Evolutionary conservation across 2,797 vertebrate species (phyloP).

Genomic region (Hippocampus kuda): DNA sequence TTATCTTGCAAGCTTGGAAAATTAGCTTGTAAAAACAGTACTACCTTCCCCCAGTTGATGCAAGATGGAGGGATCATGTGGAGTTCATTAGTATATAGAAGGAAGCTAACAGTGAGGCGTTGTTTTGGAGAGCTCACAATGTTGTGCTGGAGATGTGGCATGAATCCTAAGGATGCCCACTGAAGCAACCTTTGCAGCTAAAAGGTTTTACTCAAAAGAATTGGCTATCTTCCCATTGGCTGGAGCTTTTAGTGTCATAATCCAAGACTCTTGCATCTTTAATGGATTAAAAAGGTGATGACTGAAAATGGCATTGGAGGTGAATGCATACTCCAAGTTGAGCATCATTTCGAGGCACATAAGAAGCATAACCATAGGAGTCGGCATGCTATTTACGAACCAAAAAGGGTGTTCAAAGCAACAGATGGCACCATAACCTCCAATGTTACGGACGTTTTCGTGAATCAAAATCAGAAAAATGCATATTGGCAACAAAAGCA

Average conservation of each 20-base stretch:
- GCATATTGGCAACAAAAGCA: no score
- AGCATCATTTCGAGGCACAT: background rate
- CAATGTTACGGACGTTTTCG: background rate
- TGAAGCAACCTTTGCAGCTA: background rate
- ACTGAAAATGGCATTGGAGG: background rate
- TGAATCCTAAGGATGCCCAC: background rate
- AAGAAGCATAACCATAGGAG: background rate
- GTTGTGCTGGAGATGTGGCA: background rate
- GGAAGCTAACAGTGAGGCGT: background rate
- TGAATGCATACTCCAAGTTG: background rate
- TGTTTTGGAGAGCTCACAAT: background rate
- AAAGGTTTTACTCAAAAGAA: background rate
- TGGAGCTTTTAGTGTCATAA: slow-evolving; percentile 2
- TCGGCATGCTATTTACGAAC: background rate
- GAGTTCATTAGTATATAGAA: background rate
- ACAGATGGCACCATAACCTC: background rate
- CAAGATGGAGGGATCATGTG: no score
- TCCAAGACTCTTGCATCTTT: background rate
- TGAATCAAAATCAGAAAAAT: no score
- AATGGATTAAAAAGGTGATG: background rate
- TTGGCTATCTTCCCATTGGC: background rate
- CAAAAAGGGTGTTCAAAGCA: background rate
- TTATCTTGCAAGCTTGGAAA: background rate
- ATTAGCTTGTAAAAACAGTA: background rate
- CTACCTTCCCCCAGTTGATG: background rate